Base-by-base conservation (phyloP, 2,797 vertebrate genomes). In the Sebastiscus albofasciatus region DNA sequence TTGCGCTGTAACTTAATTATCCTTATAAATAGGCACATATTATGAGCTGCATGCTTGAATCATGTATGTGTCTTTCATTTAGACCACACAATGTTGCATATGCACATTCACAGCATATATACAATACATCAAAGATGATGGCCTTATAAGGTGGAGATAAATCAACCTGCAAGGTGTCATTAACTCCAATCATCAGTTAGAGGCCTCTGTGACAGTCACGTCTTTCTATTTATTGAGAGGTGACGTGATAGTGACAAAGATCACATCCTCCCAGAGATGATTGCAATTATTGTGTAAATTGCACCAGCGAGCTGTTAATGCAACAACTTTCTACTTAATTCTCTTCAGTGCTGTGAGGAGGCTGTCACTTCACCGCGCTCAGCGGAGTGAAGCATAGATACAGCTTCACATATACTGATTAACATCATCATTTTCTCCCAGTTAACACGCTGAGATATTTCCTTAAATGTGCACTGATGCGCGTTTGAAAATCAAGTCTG, bases 401-500 rank as follows among this genome's bases (percentile, higher is more conserved):
- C 12, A 65, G 29, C 73, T 75, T 75, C 60, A 68, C 27, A 61
- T 22, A n/a, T 27, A 68, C 26, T 36, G 69, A 83, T 83, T 71
- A 75, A 86, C 58, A 61, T 64, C 7, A 42, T 67, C 13, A 9
- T 82, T 75, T 79, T 68, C 61, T 22, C 67, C 42, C 46, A n/a
- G 39, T 67, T 75, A 74, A 81, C 62, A 65, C 18, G 26, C 24
- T 60, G 36, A 75, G 55, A 87, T 81, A 72, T 69, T 72, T 74
- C 62, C 56, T 80, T 18, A 78, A 85, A 80, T 83, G 24, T 68
- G 74, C 77, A 75, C 22, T 26, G 71, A 73, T 71, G 72, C 42
- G 60, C 77, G 66, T 73, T 72, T 49, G 24, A 84, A 81, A 86
- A 68, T 74, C 52, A 49, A 73, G 27, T 73, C 78, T 58, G 70